phyloP scores from a whole-genome alignment of 35 echinoderm and acorn worm genomes.

The Amphiura filiformis region DNA sequence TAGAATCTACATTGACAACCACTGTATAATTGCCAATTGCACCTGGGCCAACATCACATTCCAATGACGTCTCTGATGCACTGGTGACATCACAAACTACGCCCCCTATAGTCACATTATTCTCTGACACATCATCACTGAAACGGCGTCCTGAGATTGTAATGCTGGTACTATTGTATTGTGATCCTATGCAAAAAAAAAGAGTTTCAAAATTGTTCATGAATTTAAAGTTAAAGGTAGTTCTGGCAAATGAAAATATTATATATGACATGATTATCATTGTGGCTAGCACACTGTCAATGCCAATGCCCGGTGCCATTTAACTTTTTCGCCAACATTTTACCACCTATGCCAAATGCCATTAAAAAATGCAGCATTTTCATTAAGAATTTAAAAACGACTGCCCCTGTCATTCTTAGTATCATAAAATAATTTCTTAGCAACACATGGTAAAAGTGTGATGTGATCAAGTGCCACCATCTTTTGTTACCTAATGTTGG shows the following conservation, averaged over 20 bases:
- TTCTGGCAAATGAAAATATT: background rate
- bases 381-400: background rate
- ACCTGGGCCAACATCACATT: background rate
- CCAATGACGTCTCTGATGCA: constrained; percentile 7
- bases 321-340: background rate
- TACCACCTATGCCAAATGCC: background rate
- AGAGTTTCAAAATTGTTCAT: background rate
- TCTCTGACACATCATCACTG: constrained; percentile 7
- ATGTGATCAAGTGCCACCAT: background rate
- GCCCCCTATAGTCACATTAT: constrained; percentile 48
- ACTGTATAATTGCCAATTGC: background rate
- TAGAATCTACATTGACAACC: background rate
- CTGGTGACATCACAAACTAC: constrained; percentile 14
- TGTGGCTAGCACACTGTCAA: background rate
- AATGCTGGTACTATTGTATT: constrained; percentile 2
- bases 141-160: constrained; percentile 41
- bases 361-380: no score
- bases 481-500: constrained; percentile 10
- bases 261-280: background rate
- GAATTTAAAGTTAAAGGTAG: background rate
- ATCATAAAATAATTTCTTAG: background rate
- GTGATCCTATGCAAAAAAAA: background rate
- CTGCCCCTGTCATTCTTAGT: no score
- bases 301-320: background rate
- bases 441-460: background rate